Conservation (phyloP, 37 sponge, comb jelly and placozoan species). For the Aplysina aerophoba region DNA sequence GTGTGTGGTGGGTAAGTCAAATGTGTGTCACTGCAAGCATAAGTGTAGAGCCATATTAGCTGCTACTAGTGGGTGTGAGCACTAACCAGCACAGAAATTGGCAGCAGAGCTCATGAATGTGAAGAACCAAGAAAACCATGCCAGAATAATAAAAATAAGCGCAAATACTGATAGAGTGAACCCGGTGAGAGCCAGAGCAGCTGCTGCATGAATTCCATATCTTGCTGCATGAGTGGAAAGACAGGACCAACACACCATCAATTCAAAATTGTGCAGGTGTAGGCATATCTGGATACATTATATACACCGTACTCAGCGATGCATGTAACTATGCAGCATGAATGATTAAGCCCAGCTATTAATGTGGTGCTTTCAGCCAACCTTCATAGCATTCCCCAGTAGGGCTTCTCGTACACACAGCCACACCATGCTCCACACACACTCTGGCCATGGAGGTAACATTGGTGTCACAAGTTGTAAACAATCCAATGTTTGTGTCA, state of each 20-base stretch:
- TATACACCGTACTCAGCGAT: background rate
- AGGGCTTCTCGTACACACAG: background rate
- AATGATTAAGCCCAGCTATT: too few species aligned
- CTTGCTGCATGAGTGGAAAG: background rate
- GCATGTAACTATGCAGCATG: background rate
- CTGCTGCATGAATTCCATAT: background rate
- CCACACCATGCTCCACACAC: conserved; percentile 9
- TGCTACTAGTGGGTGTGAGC: too few species aligned
- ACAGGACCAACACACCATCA: too few species aligned
- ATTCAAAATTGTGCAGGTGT: too few species aligned
- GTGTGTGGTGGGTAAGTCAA: too few species aligned
- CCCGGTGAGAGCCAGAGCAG: background rate
- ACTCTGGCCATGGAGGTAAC: background rate
- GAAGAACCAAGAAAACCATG: conserved; percentile 2
- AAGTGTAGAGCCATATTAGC: too few species aligned
- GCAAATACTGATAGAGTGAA: background rate
- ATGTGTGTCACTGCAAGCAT: too few species aligned
- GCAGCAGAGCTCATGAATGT: background rate
- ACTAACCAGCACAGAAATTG: too few species aligned
- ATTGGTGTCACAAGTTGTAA: conserved; percentile 17
- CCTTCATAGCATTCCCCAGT: too few species aligned
- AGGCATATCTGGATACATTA: too few species aligned
- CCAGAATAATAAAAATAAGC: background rate
- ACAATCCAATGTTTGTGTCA: background rate
- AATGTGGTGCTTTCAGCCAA: too few species aligned